Percentiles rank a stretch among this genome's conserved stretches.
These are phyloP conservation scores for Nycticryphes semicollaris DNA, from an alignment of 2,113 vertebrate genomes.

Conservation along the genomic window DNA sequence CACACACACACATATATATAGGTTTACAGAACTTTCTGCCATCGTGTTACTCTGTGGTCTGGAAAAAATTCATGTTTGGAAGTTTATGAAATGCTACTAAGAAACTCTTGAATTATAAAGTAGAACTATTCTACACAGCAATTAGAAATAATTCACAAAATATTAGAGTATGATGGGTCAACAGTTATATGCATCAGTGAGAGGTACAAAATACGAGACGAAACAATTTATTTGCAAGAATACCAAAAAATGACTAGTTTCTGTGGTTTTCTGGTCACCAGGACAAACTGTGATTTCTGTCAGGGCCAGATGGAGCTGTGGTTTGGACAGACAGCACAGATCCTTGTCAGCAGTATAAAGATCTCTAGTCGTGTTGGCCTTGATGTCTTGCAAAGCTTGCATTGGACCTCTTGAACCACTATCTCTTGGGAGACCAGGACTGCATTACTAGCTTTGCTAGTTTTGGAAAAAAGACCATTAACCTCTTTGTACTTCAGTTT, in stretches of 20 bases:
- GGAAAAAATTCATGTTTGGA: not conserved
- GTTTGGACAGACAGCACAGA: not conserved
- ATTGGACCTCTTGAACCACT: not conserved
- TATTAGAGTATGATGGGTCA: not conserved
- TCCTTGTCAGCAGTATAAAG: not conserved
- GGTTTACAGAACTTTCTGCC: slow-evolving; percentile 25
- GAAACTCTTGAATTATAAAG: not conserved
- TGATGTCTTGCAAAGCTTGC: not conserved
- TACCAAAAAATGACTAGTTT: not conserved
- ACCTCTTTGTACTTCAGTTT: not conserved
- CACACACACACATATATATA: not conserved
- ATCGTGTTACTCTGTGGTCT: not conserved
- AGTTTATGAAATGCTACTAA: not conserved
- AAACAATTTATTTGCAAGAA: not conserved
- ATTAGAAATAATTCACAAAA: not conserved
- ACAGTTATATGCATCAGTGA: not conserved
- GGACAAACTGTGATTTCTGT: not conserved
- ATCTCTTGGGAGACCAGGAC: not conserved
- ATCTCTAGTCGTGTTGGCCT: not conserved
- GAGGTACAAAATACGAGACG: not conserved
- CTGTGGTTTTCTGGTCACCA: not conserved
- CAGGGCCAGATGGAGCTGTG: not conserved
- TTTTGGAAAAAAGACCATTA: not conserved
- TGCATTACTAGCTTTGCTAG: not conserved
- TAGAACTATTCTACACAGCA: not conserved